Evolutionary conservation across 2,797 vertebrate species (phyloP).

Genomic region (Neomorphus geoffroyi): DNA sequence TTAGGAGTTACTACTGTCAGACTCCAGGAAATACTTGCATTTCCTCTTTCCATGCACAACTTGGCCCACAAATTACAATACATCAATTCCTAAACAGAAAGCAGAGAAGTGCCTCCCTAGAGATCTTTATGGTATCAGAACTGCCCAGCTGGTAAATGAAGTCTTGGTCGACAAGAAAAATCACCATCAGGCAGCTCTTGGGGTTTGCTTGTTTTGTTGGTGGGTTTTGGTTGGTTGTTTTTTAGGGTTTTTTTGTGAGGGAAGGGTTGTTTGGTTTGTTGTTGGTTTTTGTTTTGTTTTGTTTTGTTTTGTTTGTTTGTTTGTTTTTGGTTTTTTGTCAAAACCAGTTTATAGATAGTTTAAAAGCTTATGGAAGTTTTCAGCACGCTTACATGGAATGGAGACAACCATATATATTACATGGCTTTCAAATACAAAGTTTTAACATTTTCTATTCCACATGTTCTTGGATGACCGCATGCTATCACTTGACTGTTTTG

Average conservation of each 20-base stretch:
- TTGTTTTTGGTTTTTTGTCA: neutral
- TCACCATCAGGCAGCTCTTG: neutral
- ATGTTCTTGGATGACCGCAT: neutral
- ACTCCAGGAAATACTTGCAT: neutral
- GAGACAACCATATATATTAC: neutral
- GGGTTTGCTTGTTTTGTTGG: neutral
- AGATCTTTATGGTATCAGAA: neutral
- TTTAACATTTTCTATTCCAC: neutral
- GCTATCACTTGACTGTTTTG: neutral
- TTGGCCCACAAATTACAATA: neutral
- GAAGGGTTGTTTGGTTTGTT: neutral
- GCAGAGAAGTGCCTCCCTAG: neutral
- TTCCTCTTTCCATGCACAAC: neutral
- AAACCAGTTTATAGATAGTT: neutral
- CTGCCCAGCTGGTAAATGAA: neutral
- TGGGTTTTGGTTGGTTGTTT: neutral
- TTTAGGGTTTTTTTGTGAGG: neutral
- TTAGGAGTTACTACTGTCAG: neutral
- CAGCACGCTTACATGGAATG: neutral
- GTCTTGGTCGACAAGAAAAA: neutral
- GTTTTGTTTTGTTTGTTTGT: neutral
- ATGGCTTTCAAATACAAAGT: neutral
- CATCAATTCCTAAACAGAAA: neutral
- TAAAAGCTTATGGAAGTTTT: neutral
- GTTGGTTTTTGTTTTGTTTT: neutral